Conservation (phyloP, 2,113 vertebrate genomes). For the Siniperca chuatsi region DNA sequence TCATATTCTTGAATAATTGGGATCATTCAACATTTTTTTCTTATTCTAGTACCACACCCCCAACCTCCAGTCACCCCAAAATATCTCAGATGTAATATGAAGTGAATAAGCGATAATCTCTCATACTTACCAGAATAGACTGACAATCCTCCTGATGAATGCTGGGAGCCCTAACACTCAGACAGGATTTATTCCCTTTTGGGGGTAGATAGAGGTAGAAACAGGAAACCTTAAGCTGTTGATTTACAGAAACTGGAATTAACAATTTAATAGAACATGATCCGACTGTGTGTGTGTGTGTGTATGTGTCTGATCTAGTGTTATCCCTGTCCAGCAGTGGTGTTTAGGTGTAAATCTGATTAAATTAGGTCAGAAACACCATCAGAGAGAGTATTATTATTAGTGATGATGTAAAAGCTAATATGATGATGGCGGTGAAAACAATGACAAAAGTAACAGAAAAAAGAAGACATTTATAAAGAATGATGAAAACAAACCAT, state of each 20-base stretch:
- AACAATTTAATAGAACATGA: not conserved
- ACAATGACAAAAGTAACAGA: not conserved
- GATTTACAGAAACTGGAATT: conserved; percentile 5
- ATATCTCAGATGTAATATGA: not conserved
- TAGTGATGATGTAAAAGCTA: not conserved
- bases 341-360: not conserved
- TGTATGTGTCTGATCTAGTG: not conserved
- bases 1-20: conserved; percentile 17
- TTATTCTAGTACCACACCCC: not conserved
- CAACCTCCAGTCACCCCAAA: not conserved
- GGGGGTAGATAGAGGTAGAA: not conserved
- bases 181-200: conserved; percentile 10
- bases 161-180: conserved; percentile 4
- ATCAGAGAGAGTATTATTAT: not conserved
- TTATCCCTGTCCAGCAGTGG: not conserved
- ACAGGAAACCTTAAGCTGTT: not conserved
- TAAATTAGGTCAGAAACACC: not conserved
- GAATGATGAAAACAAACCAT: not conserved
- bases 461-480: not conserved
- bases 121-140: conserved; percentile 24
- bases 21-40: not conserved
- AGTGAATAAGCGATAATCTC: conserved; percentile 21
- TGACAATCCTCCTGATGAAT: conserved; percentile 33
- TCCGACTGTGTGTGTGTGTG: not conserved
- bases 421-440: not conserved